These are phyloP conservation scores for Sarcophilus harrisii DNA, from an alignment of 2,797 vertebrate species.

Conservation along the genomic window DNA sequence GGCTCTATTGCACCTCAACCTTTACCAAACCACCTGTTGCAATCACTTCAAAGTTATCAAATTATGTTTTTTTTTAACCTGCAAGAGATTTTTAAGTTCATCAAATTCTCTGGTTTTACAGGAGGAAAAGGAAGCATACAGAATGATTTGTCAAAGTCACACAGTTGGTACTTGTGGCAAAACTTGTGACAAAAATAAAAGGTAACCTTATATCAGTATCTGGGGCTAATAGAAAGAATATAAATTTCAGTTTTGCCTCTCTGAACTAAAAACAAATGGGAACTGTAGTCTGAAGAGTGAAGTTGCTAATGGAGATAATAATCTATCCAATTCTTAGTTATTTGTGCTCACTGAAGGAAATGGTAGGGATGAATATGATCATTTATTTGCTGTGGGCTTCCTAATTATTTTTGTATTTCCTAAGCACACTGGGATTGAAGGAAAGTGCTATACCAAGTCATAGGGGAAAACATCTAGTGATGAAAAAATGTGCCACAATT, in stretches of 20 bases:
- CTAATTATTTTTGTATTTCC: slow-evolving; percentile 8
- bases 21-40: neutral
- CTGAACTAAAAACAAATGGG: neutral
- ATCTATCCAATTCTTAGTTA: neutral
- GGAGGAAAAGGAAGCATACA: neutral
- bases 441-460: slow-evolving; percentile 28
- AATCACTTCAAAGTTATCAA: neutral
- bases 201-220: neutral
- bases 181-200: neutral
- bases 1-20: neutral
- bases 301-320: neutral
- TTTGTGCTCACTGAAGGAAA: neutral
- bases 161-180: neutral
- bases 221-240: neutral
- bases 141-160: neutral
- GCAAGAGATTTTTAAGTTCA: neutral
- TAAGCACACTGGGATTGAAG: slow-evolving; percentile 30
- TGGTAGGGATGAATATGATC: neutral
- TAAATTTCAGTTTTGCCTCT: neutral
- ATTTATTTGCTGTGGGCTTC: neutral
- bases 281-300: neutral
- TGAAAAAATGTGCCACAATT: slow-evolving; percentile 27
- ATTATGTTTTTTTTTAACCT: neutral
- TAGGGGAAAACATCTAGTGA: slow-evolving; percentile 7
- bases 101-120: neutral